Percentiles rank a stretch among this genome's conserved stretches.
These are phyloP conservation scores for Drosophila kambysellisi DNA, from an alignment of 2,888 invertebrate genomes.

Conservation along the genomic window DNA sequence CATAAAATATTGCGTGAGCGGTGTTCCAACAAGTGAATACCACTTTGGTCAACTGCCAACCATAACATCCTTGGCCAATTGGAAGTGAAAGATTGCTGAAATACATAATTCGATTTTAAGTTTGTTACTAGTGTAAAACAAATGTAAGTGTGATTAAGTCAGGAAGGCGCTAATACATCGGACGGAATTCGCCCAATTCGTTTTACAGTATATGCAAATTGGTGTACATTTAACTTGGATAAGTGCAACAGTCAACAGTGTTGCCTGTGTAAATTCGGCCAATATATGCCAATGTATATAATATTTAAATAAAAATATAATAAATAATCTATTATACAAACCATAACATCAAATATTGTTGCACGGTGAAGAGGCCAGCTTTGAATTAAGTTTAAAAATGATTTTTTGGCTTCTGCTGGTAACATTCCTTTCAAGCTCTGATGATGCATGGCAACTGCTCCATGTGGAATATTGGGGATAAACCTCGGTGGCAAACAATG, in stretches of 20 bases:
- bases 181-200: no score
- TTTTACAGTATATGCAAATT: not conserved
- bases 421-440: slow-evolving; percentile 95
- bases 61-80: slow-evolving; percentile 97
- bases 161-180: not conserved
- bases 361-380: slow-evolving; percentile 97
- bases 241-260: not conserved
- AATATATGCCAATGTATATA: not conserved
- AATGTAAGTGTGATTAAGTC: not conserved
- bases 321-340: slow-evolving; percentile 83
- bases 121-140: not conserved
- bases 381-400: slow-evolving; percentile 95
- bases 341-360: slow-evolving; percentile 97
- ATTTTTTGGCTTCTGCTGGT: slow-evolving; percentile 94
- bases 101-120: slow-evolving; percentile 3
- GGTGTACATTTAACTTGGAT: not conserved
- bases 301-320: not conserved
- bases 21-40: slow-evolving; percentile 95
- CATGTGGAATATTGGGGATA: slow-evolving; percentile 91
- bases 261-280: not conserved
- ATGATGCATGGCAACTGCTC: slow-evolving; percentile 95
- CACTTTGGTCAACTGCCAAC: slow-evolving; percentile 96
- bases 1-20: slow-evolving; percentile 94
- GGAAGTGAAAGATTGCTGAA: slow-evolving; percentile 96
- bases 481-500: slow-evolving; percentile 94